These are phyloP conservation scores for Trachops cirrhosus DNA, from an alignment of 2,797 vertebrate species.

Conservation along the genomic window DNA sequence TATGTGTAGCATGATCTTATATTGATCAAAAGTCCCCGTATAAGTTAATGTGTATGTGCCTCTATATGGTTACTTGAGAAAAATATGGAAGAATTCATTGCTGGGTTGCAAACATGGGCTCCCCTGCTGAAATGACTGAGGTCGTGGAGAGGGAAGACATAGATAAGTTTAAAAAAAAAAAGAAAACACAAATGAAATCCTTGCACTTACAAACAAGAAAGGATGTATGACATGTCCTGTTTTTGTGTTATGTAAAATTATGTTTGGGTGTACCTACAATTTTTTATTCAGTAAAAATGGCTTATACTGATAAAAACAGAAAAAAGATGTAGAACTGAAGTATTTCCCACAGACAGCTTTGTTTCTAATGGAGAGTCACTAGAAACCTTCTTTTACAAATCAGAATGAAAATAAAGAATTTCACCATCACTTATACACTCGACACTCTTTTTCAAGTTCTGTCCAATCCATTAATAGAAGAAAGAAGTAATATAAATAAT, in stretches of 20 bases:
- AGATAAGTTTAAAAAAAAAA: background rate
- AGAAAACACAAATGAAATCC: background rate
- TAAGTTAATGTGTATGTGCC: background rate
- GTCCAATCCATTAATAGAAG: background rate
- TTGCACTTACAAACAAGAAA: background rate
- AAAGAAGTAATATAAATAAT: background rate
- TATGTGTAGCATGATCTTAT: background rate
- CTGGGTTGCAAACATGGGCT: background rate
- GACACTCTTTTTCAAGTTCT: background rate
- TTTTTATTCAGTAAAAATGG: background rate
- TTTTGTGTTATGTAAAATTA: background rate
- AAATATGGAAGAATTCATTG: background rate
- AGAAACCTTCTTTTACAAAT: slow-evolving; percentile 9
- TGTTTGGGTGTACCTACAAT: background rate
- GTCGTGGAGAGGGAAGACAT: background rate
- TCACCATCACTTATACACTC: background rate
- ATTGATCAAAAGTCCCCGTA: background rate
- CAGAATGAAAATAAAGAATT: background rate
- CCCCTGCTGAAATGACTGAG: background rate
- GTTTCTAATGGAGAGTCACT: background rate
- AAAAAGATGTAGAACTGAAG: background rate
- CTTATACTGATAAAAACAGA: background rate
- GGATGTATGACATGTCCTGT: background rate
- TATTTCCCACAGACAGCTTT: background rate
- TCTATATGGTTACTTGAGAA: background rate